Conservation (phyloP, 2,888 invertebrate species). For the Scaeva pyrastri region DNA sequence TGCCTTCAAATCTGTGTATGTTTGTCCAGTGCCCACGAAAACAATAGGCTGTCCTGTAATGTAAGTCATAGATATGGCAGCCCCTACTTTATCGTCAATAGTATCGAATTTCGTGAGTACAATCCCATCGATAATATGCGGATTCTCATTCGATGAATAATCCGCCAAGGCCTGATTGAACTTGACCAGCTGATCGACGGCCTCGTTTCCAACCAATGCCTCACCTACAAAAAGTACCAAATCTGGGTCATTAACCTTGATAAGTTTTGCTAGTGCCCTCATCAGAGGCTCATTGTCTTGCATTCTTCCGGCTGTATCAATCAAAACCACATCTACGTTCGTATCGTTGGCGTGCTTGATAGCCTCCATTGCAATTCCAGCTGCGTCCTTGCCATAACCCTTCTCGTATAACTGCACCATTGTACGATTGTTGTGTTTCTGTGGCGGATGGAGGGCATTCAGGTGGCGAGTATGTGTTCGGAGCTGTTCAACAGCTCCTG, state of each 20-base stretch:
- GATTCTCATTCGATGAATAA: constrained; percentile 90
- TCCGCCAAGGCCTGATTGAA: constrained; percentile 99
- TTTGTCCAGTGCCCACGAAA: constrained; percentile 98
- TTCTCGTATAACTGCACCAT: constrained; percentile 99
- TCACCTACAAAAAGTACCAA: constrained; percentile 99
- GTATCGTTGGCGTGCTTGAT: constrained; percentile 94
- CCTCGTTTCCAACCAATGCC: constrained; percentile 99
- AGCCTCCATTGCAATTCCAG: constrained; percentile 99
- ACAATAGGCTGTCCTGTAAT: constrained; percentile 99
- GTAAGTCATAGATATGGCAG: constrained; percentile 99
- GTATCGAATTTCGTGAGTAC: constrained; percentile 99
- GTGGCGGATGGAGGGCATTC: constrained; percentile 95
- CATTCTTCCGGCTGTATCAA: constrained; percentile 99
- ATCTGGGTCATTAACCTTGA: constrained; percentile 98
- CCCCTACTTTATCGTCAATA: constrained; percentile 99
- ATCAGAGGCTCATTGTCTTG: constrained; percentile 99
- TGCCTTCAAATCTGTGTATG: constrained; percentile 98
- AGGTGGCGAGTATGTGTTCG: constrained; percentile 96
- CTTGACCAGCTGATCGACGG: constrained; percentile 99
- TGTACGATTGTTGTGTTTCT: constrained; percentile 87
- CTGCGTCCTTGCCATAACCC: constrained; percentile 99
- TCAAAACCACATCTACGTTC: constrained; percentile 95
- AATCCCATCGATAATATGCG: constrained; percentile 98
- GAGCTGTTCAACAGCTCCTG: constrained; percentile 99
- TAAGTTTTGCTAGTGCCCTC: constrained; percentile 98